Conservation (phyloP, 2,888 invertebrate species). For the Metallyticus violacea region DNA sequence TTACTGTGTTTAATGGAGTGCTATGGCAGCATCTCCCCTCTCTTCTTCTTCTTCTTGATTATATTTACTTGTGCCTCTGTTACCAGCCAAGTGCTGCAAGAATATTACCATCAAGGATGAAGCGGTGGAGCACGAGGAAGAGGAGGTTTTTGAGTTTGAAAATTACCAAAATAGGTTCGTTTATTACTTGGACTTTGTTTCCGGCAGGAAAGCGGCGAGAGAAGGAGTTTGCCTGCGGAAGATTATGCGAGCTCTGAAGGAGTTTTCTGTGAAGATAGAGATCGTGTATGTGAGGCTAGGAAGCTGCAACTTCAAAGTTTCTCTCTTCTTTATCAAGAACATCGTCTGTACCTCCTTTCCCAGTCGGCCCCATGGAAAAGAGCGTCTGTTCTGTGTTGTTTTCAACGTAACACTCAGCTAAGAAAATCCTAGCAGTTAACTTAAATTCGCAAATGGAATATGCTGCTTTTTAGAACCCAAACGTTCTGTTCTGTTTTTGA, state of each 20-base stretch:
- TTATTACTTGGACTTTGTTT: constrained; percentile 26
- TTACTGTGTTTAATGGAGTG: constrained; percentile 29
- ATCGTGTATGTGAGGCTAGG: background rate
- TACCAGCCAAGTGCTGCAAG: background rate
- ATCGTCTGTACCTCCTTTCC: background rate
- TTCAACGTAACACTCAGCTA: background rate
- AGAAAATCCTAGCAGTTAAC: no score
- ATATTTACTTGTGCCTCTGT: background rate
- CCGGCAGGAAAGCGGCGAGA: constrained; percentile 8
- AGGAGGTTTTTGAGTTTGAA: constrained; percentile 25
- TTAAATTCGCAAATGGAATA: no score
- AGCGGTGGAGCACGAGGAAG: background rate
- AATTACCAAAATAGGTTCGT: constrained; percentile 33
- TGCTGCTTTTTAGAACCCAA: no score
- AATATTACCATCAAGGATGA: background rate
- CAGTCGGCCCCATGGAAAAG: background rate
- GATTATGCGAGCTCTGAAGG: background rate
- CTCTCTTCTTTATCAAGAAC: background rate
- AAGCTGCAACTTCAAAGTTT: background rate
- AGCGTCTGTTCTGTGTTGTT: background rate
- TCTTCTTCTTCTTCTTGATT: background rate
- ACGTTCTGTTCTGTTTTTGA: no score
- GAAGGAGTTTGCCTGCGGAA: background rate
- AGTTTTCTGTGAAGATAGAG: background rate
- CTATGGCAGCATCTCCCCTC: no score